phyloP scores from a whole-genome alignment of 2,113 vertebrate species.

The Crotalus helleri region DNA sequence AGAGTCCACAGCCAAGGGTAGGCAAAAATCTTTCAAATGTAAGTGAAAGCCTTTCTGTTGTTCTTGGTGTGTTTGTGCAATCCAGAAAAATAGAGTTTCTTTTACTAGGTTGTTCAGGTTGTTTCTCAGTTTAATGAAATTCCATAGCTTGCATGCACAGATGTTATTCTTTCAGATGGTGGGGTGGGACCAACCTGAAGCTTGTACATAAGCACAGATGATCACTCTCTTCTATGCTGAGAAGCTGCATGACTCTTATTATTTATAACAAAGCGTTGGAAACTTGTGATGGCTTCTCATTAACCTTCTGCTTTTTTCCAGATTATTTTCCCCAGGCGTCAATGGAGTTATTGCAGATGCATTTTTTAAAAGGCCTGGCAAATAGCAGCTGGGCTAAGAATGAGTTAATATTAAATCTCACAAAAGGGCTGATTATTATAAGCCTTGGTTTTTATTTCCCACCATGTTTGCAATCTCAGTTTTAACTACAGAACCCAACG shows the following conservation, averaged over 20 bases:
- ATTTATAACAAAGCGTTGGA: neutral
- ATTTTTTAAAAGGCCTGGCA: neutral
- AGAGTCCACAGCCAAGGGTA: neutral
- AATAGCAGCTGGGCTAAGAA: accelerated
- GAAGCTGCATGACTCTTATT: neutral
- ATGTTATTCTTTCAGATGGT: neutral
- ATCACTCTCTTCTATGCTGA: accelerated
- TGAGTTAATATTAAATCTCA: no score
- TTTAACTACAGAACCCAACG: neutral
- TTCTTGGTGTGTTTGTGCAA: neutral
- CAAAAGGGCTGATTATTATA: neutral
- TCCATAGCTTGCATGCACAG: neutral
- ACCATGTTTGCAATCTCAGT: neutral
- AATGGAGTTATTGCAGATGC: accelerated
- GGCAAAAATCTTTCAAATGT: neutral
- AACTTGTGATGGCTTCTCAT: accelerated
- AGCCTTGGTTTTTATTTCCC: no score
- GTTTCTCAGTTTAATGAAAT: neutral
- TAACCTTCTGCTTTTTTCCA: neutral
- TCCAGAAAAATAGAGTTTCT: neutral
- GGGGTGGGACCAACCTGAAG: neutral
- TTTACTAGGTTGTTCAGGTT: neutral
- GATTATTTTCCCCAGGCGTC: accelerated
- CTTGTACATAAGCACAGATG: neutral
- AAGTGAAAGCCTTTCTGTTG: neutral